Conservation (phyloP, 2,113 vertebrate genomes). For the Sinocyclocheilus anophthalmus region DNA sequence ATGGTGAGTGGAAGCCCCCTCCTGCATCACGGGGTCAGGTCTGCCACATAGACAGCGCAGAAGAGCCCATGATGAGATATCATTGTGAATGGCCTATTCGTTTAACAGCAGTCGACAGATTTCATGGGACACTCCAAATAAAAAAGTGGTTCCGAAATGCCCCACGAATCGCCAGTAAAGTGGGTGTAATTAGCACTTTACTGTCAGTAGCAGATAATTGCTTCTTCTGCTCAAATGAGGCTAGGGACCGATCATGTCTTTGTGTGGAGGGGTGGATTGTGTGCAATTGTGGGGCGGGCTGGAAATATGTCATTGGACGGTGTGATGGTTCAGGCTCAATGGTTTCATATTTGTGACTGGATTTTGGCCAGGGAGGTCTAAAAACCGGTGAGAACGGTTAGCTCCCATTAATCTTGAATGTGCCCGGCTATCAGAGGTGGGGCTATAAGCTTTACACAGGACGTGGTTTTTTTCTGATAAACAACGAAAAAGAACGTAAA, state of each 20-base stretch:
- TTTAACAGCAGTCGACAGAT: conserved; percentile 49
- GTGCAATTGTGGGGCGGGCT: conserved; percentile 4
- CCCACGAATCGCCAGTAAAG: conserved; percentile 41
- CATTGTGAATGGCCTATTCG: conserved; percentile 36
- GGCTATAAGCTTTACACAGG: too few species aligned
- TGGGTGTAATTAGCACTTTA: conserved; percentile 34
- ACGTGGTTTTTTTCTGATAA: too few species aligned
- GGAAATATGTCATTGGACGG: not conserved
- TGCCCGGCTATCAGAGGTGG: not conserved
- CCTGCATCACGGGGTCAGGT: conserved; percentile 32
- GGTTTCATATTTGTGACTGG: not conserved
- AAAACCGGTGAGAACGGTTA: not conserved
- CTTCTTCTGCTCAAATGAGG: conserved; percentile 16
- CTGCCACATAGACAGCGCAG: conserved; percentile 26
- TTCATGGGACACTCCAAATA: conserved; percentile 45
- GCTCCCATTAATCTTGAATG: not conserved
- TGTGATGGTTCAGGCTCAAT: not conserved
- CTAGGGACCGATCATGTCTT: not conserved
- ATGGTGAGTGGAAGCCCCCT: conserved; percentile 34
- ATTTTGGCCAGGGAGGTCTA: not conserved
- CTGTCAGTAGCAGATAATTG: conserved; percentile 29
- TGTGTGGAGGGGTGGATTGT: not conserved
- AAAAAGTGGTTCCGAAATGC: conserved; percentile 47
- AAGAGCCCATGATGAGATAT: conserved; percentile 19
- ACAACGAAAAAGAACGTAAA: too few species aligned